Evolutionary conservation across 2,113 vertebrate species (phyloP).

Genomic region (Entomyzon cyanotis): DNA sequence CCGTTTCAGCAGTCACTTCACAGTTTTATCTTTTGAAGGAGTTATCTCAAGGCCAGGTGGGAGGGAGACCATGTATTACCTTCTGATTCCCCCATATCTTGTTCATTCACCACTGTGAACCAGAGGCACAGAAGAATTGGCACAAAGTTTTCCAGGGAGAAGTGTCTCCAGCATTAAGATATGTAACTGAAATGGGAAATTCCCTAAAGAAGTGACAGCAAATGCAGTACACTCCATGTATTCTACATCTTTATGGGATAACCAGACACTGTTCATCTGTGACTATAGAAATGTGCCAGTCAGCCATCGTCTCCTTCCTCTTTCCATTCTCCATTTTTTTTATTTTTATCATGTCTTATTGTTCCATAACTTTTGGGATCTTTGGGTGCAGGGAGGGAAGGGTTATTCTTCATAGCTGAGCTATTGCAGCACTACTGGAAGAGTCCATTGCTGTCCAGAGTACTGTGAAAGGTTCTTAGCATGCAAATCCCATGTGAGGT

Average conservation of each 20-base stretch:
- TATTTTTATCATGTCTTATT: background rate
- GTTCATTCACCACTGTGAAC: background rate
- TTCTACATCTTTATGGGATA: background rate
- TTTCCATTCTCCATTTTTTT: background rate
- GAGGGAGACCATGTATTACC: background rate
- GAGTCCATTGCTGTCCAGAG: background rate
- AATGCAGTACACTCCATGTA: background rate
- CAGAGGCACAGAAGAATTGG: background rate
- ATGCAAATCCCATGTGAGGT: background rate
- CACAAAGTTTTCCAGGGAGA: background rate
- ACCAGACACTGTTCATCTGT: background rate
- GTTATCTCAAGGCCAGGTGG: background rate
- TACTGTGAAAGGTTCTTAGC: background rate
- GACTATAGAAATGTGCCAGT: rapidly evolving
- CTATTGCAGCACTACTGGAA: background rate
- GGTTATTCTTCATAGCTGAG: background rate
- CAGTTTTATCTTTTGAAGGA: background rate
- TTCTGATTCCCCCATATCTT: background rate
- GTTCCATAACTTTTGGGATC: background rate
- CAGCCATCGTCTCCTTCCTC: background rate
- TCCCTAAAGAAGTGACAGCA: background rate
- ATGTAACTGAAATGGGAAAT: background rate
- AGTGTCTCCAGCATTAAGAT: background rate
- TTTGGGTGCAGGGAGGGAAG: background rate
- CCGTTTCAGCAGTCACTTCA: background rate